A percentile compares a stretch with the other conserved stretches of the same genome.
Conservation (phyloP, 2,888 invertebrate genomes). For the Cenopis cana region DNA sequence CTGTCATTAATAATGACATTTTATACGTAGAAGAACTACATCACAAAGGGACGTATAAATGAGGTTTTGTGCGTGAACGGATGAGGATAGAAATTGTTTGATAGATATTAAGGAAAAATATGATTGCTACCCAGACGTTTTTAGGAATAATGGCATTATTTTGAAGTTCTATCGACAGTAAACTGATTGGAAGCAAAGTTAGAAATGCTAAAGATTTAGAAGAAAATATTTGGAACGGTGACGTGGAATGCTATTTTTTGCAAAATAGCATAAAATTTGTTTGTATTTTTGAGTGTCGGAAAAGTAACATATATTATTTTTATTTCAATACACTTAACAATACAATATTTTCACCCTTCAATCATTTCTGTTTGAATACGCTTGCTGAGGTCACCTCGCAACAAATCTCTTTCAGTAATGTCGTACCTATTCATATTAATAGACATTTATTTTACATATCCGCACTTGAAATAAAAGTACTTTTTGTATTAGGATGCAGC, state of each 20-base stretch:
- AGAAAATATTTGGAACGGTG: too few species aligned
- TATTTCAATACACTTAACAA: slow-evolving; percentile 5
- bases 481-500: too few species aligned
- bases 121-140: too few species aligned
- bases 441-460: neutral
- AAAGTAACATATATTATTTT: neutral
- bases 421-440: neutral
- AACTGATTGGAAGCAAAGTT: too few species aligned
- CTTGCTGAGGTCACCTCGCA: slow-evolving; percentile 18
- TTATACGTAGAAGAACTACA: slow-evolving; percentile 39
- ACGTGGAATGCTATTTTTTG: too few species aligned
- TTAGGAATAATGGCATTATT: too few species aligned
- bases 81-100: slow-evolving; percentile 26
- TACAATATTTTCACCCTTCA: slow-evolving; percentile 19
- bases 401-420: slow-evolving; percentile 23
- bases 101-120: neutral
- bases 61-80: slow-evolving; percentile 22
- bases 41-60: slow-evolving; percentile 34
- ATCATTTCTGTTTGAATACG: slow-evolving; percentile 22
- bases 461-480: too few species aligned
- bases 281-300: neutral
- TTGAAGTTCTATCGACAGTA: too few species aligned
- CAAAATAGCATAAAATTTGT: neutral
- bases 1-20: slow-evolving; percentile 49
- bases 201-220: too few species aligned